A percentile compares a stretch with the other conserved stretches of the same genome.
phyloP scores from a whole-genome alignment of 2,888 invertebrate species.

The Magallana nippona region DNA sequence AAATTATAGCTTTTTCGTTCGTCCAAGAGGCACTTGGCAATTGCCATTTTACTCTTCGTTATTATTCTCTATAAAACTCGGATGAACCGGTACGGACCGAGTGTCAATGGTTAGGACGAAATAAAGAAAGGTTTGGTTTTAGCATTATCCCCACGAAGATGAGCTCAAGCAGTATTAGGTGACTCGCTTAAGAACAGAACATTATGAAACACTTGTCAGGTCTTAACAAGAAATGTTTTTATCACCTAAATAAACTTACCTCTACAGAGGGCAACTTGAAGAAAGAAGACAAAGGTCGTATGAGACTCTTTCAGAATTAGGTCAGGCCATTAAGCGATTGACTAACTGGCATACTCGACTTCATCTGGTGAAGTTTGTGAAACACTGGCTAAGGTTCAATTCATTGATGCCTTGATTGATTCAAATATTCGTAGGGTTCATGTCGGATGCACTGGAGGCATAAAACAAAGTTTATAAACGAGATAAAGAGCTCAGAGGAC shows the following conservation, averaged over 20 bases:
- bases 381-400: constrained; percentile 40
- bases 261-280: constrained; percentile 43
- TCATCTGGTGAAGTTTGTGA: constrained; percentile 42
- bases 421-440: constrained; percentile 39
- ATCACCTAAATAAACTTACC: constrained; percentile 45
- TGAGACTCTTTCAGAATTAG: constrained; percentile 41
- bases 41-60: too few relatives aligned
- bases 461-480: constrained; percentile 13
- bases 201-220: not conserved
- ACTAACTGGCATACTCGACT: constrained; percentile 41
- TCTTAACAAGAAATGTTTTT: constrained; percentile 44
- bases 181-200: not conserved
- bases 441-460: constrained; percentile 36
- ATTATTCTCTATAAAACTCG: too few relatives aligned
- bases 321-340: constrained; percentile 40
- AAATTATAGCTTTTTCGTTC: too few relatives aligned
- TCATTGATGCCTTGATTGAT: constrained; percentile 38
- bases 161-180: constrained; percentile 46
- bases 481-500: not conserved
- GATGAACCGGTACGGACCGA: too few relatives aligned
- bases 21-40: too few relatives aligned
- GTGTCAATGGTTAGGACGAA: constrained; percentile 43
- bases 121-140: constrained; percentile 44
- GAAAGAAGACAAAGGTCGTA: constrained; percentile 41
- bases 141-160: constrained; percentile 41